Base-by-base conservation (phyloP, 2,113 vertebrate species). In the Herpetotheres cachinnans region DNA sequence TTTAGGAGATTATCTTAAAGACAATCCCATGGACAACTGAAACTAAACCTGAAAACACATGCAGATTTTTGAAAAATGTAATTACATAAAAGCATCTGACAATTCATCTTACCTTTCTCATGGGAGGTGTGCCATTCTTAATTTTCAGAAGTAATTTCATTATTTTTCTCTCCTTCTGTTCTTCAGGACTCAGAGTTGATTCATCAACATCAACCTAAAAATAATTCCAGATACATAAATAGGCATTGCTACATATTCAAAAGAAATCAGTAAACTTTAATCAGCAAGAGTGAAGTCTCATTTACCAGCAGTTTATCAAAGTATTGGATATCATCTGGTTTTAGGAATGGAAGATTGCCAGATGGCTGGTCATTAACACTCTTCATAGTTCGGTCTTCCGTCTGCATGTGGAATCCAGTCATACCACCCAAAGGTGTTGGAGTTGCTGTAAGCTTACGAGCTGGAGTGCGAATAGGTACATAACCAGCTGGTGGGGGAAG, bases 391-490 rank as follows among this genome's bases (percentile, higher is more conserved):
- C 99, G 98, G 81, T 99, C 99, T 96, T 99, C 99, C 4, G 97
- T 98, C 96, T 99, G 99, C 99, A 99, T 99, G 97, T 99, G 99
- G 98, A 99, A 99, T 19, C 99, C 99, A 5, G 99, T 99, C 99
- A 99, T 99, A 7, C 99, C 99, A 6, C 99, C 99, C 46, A 99
- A 98, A 7, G 99, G 99, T 1, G 99, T 99, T n/a, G 99, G 99
- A 1, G 99, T 99, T 36, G 99, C 99, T 1, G 99, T 99, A 59
- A 99, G 98, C 81, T 99, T 99, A 29, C 99, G 99, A 63, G 99
- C 99, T 11, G 99, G 99, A 55, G 99, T 99, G 42, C 99, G 99
- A 97, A 99, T 99, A 32, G 99, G 99, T 30, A 99, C 99, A 6
- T 99, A 99, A 15, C 99, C 99, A 50, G 99, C 99, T 52, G 99